phyloP scores from a whole-genome alignment of 2,797 vertebrate genomes.

The Epinephelus coioides region DNA sequence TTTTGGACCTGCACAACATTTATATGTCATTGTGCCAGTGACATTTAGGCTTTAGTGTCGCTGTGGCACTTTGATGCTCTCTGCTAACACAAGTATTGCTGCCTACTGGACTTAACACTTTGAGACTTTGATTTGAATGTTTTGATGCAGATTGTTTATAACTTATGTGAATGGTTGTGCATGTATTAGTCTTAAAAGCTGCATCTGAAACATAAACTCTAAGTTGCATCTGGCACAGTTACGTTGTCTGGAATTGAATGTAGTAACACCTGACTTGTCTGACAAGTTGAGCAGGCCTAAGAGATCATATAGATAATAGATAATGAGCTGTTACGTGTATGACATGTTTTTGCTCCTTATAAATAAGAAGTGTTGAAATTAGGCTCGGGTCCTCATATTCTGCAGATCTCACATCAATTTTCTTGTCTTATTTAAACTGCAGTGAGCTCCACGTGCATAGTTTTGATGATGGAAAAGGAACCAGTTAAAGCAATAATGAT shows the following conservation, averaged over 20 bases:
- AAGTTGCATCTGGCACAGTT: neutral
- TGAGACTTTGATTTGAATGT: neutral
- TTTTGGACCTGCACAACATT: neutral
- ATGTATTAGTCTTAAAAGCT: no score
- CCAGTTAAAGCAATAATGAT: neutral
- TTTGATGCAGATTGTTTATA: neutral
- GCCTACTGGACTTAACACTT: neutral
- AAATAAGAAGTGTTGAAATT: neutral
- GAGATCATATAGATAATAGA: neutral
- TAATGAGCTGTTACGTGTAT: neutral
- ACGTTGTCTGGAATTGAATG: neutral
- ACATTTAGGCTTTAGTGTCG: neutral
- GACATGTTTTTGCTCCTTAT: neutral
- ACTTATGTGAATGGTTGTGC: neutral
- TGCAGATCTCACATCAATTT: neutral
- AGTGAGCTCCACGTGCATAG: neutral
- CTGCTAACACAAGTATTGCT: neutral
- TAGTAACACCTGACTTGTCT: neutral
- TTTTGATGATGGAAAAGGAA: neutral
- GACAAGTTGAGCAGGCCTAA: neutral
- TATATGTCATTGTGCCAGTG: neutral
- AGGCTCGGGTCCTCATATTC: neutral
- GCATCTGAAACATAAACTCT: neutral
- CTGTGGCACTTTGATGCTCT: conserved; percentile 2
- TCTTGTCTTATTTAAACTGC: neutral